Base-by-base conservation (phyloP, 1,140 invertebrate genomes). In the Asobara japonica region DNA sequence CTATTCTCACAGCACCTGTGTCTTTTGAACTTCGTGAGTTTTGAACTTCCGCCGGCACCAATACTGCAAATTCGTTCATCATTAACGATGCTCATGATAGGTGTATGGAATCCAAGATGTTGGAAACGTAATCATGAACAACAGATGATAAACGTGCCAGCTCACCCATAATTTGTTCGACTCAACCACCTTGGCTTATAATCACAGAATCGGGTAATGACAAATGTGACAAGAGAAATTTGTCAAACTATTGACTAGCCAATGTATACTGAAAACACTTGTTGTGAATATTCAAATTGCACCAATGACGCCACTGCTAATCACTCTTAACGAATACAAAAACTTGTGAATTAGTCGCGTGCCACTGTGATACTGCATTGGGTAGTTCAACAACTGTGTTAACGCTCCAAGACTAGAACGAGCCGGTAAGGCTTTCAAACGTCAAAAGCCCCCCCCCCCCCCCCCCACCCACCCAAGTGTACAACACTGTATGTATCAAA, bases 1-100 rank as follows among this genome's bases (percentile, higher is more conserved):
- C 75, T 36, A 85, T 82, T 56, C 77, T 80, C 83, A 84, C 85
- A 29, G 80, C 84, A 7, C 84, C 84, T n/a, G 84, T 84, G 67
- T 86, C 82, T 66, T 83, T 78, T 41, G 83, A 80, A 36, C 84
- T 72, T 69, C 81, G 83, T 31, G 84, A 75, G 4, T 77, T 79
- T 45, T 71, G 67, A 38, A 80, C 66, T 36, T 79, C 81, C 13
- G 77, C 74, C 5, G 84, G 70, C 69, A 83, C 73, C 51, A 84
- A 73, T 74, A 84, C 77, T 6, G 79, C 77, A 74, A 80, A 84
- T 33, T 85, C 84, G 74, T 76, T 79, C 84, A 86, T 85, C 69
- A 72, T 74, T 48, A 62, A 62, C 20, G 5, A 22, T 10, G 56
- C 56, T 72, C 73, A 69, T 74, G 33, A 62, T 68, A 38, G 29